Evolutionary conservation across 2,113 vertebrate species (phyloP).

Genomic region (Xenopus laevis): DNA sequence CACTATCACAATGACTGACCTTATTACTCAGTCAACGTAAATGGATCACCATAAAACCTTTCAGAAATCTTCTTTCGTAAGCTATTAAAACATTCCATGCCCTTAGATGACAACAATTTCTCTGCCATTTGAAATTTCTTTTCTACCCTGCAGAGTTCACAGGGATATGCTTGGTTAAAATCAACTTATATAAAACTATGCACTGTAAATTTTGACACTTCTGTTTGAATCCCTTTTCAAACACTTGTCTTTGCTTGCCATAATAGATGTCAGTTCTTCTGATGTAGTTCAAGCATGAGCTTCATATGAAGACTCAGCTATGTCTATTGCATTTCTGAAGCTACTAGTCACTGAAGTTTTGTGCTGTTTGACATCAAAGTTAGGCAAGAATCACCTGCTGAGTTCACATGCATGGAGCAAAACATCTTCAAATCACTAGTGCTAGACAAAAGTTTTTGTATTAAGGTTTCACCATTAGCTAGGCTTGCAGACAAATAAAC

Average conservation of each 20-base stretch:
- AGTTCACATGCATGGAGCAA: slow-evolving; percentile 92
- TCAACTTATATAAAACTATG: slow-evolving; percentile 97
- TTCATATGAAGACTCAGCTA: slow-evolving; percentile 84
- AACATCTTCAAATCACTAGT: slow-evolving; percentile 99
- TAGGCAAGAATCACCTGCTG: slow-evolving; percentile 94
- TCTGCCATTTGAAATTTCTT: slow-evolving; percentile 87
- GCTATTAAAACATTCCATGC: slow-evolving; percentile 84
- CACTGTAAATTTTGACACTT: slow-evolving; percentile 94
- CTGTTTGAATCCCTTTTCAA: slow-evolving; percentile 96
- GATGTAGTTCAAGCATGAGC: slow-evolving; percentile 91
- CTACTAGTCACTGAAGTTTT: slow-evolving; percentile 90
- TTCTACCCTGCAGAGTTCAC: slow-evolving; percentile 92
- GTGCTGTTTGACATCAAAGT: slow-evolving; percentile 96
- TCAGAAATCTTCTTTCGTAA: slow-evolving; percentile 80
- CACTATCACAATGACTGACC: slow-evolving; percentile 68
- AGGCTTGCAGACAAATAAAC: slow-evolving; percentile 70
- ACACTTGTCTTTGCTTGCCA: slow-evolving; percentile 97
- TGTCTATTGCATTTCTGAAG: slow-evolving; percentile 94
- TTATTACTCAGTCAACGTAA: slow-evolving; percentile 82
- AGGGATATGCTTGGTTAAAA: slow-evolving; percentile 96
- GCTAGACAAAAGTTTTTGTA: slow-evolving; percentile 95
- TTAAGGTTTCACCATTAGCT: slow-evolving; percentile 75
- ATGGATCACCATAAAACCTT: slow-evolving; percentile 80
- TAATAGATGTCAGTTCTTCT: slow-evolving; percentile 98
- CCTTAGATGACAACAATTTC: slow-evolving; percentile 90